Conservation (phyloP, 1,140 invertebrate genomes). For the Pectinophora gossypiella region DNA sequence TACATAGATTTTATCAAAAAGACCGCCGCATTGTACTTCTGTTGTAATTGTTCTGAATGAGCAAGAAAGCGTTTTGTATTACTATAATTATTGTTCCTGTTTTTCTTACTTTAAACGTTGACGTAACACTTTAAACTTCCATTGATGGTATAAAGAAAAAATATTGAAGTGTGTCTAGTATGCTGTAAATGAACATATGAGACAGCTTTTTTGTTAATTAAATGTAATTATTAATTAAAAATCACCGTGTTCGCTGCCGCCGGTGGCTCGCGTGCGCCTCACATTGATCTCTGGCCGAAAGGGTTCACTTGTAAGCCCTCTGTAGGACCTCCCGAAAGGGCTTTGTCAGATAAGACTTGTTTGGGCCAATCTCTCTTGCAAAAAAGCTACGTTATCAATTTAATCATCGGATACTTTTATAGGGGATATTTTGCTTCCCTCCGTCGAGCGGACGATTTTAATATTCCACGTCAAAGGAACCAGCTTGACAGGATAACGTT, state of each 20-base stretch:
- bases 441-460: not conserved
- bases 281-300: slow-evolving; percentile 49
- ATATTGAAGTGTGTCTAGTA: too few relatives aligned
- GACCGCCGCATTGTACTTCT: too few relatives aligned
- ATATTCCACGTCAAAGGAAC: not conserved
- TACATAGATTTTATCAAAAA: too few relatives aligned
- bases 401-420: slow-evolving; percentile 52
- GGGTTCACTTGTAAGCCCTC: slow-evolving; percentile 49
- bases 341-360: slow-evolving; percentile 58
- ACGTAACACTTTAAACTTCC: too few relatives aligned
- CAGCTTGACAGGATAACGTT: not conserved
- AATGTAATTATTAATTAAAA: too few relatives aligned
- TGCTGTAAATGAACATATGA: too few relatives aligned
- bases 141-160: too few relatives aligned
- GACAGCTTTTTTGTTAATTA: too few relatives aligned
- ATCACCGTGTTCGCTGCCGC: not conserved
- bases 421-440: not conserved
- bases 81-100: too few relatives aligned
- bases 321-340: slow-evolving; percentile 40
- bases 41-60: too few relatives aligned
- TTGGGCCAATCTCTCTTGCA: slow-evolving; percentile 48
- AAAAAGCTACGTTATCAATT: slow-evolving; percentile 56
- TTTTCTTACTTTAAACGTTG: too few relatives aligned
- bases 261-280: slow-evolving; percentile 7
- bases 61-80: too few relatives aligned